A percentile compares a stretch with the other conserved stretches of the same genome.
Conservation (phyloP, 2,113 vertebrate species). For the Mastomys natalensis region DNA sequence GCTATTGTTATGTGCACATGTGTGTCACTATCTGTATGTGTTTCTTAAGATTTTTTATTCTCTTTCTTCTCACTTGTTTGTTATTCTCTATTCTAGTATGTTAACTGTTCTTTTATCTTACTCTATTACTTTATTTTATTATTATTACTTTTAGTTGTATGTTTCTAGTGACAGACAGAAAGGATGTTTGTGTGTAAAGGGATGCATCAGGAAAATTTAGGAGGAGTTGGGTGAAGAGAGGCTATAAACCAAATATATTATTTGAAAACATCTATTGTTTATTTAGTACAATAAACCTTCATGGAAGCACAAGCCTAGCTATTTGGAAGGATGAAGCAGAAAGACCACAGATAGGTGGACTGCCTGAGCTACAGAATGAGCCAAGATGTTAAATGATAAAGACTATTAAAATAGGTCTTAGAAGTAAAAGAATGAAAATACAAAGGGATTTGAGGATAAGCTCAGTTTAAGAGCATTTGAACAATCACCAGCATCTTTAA, state of each 20-base stretch:
- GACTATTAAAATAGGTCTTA: not conserved
- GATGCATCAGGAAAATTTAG: not conserved
- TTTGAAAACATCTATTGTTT: not conserved
- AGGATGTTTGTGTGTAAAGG: not conserved
- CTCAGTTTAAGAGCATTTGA: not conserved
- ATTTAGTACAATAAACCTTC: too few species aligned
- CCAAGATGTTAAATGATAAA: too few species aligned
- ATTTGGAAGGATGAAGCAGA: not conserved
- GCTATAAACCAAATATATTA: not conserved
- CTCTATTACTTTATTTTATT: not conserved
- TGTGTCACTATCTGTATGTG: not conserved
- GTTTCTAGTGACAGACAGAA: not conserved
- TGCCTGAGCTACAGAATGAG: not conserved
- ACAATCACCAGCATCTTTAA: not conserved
- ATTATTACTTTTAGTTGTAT: not conserved
- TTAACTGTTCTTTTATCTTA: not conserved
- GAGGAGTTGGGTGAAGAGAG: not conserved
- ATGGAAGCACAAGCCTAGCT: too few species aligned
- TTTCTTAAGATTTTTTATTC: not conserved
- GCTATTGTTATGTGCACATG: too few species aligned
- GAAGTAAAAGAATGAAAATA: not conserved
- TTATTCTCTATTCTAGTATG: not conserved
- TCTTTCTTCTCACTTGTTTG: not conserved
- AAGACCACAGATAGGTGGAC: not conserved
- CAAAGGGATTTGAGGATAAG: not conserved